phyloP scores from a whole-genome alignment of 2,113 vertebrate species.

The Reinhardtius hippoglossoides region DNA sequence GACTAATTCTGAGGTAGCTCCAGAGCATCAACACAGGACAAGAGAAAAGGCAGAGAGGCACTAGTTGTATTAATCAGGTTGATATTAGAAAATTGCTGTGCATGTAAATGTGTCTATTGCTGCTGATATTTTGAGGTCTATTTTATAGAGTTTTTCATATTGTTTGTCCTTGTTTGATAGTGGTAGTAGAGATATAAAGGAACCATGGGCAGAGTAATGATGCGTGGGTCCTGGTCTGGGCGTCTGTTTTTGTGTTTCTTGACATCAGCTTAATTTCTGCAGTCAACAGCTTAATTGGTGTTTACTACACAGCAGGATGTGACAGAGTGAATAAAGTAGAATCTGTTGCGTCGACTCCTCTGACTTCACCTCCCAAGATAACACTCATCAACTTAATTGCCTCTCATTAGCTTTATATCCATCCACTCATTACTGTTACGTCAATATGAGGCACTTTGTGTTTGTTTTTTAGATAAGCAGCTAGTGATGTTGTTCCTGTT shows the following conservation, averaged over 20 bases:
- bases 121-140: too few relatives aligned
- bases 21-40: too few relatives aligned
- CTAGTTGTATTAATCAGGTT: too few relatives aligned
- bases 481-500: neutral
- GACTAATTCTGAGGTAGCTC: too few relatives aligned
- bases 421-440: neutral
- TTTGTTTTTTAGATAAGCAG: neutral
- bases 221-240: neutral
- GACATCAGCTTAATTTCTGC: neutral
- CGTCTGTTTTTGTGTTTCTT: neutral
- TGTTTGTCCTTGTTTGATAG: neutral
- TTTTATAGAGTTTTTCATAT: neutral
- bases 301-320: constrained; percentile 1
- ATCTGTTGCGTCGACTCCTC: neutral
- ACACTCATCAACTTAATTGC: neutral
- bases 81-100: too few relatives aligned
- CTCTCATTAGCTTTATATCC: neutral
- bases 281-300: neutral
- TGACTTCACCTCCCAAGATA: neutral
- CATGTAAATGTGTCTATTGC: too few relatives aligned
- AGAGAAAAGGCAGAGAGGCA: too few relatives aligned
- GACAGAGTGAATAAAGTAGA: neutral
- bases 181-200: neutral
- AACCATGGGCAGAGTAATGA: neutral
- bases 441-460: neutral